phyloP scores from a whole-genome alignment of 35 echinoderm and acorn worm species.

The Ptychodera flava region DNA sequence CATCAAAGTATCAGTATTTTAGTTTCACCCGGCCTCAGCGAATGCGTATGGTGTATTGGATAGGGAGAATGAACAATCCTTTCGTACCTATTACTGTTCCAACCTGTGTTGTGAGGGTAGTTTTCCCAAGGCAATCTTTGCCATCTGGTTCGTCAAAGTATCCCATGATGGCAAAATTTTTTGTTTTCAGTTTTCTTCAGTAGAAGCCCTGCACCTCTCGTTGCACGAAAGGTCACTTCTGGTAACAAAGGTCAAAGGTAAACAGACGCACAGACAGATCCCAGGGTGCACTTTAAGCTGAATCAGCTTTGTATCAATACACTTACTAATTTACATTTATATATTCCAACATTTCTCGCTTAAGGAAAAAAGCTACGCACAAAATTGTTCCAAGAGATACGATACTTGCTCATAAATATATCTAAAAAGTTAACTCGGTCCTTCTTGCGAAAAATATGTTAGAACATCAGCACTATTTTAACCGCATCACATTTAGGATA shows the following conservation, averaged over 20 bases:
- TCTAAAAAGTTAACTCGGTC: no score
- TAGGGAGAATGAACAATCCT: no score
- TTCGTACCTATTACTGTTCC: neutral
- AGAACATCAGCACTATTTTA: neutral
- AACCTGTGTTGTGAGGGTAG: neutral
- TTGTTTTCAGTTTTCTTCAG: neutral
- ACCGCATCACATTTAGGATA: neutral
- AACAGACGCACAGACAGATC: neutral
- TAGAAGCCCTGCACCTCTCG: neutral
- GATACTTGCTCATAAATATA: no score
- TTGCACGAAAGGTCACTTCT: neutral
- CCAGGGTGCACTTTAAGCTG: neutral
- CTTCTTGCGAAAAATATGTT: no score
- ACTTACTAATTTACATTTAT: no score
- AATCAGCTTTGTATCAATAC: neutral
- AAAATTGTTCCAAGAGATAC: no score
- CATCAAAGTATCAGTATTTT: no score
- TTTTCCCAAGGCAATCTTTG: neutral
- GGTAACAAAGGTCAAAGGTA: neutral
- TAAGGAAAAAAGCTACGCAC: no score
- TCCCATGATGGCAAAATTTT: neutral
- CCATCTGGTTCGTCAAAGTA: neutral
- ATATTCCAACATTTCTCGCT: no score
- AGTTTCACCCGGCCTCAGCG: no score
- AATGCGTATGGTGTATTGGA: no score